Evolutionary conservation across 2,113 vertebrate species (phyloP).

Genomic region (Donacobius atricapilla): DNA sequence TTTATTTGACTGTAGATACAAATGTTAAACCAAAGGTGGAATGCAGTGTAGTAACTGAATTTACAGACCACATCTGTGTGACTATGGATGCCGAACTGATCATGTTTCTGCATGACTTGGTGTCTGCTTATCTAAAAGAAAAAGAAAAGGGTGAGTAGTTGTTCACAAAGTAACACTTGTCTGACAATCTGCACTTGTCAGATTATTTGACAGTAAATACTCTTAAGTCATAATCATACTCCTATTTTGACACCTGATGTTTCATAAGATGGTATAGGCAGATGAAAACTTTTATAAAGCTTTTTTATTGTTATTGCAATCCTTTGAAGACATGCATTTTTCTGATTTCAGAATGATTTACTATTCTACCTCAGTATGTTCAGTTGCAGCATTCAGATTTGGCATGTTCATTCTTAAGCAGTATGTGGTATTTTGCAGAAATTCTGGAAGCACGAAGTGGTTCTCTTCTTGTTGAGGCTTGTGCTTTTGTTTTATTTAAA

Average conservation of each 20-base stretch:
- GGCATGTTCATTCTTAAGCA: not conserved
- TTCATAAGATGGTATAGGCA: not conserved
- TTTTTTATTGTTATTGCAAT: not conserved
- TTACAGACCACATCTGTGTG: conserved; percentile 98
- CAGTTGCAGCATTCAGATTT: not conserved
- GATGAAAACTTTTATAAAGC: not conserved
- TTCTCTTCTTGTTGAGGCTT: not conserved
- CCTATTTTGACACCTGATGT: not conserved
- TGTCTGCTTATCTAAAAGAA: conserved; percentile 97
- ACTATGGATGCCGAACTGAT: conserved; percentile 99
- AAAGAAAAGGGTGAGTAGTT: conserved; percentile 91
- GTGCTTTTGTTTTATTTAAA: not conserved
- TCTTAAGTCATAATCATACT: not conserved
- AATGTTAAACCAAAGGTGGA: conserved; percentile 93
- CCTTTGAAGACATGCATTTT: not conserved
- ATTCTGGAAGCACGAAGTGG: not conserved
- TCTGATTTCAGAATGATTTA: not conserved
- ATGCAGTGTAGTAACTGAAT: conserved; percentile 98
- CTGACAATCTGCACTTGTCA: not conserved
- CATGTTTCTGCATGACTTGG: conserved; percentile 97
- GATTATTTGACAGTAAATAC: not conserved
- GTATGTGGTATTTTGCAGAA: not conserved
- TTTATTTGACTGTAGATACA: conserved; percentile 76
- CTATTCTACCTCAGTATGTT: not conserved
- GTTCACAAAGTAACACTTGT: not conserved